Evolutionary conservation across 2,797 vertebrate genomes (phyloP), one percentile per base, ranked within the genome.

Genomic region (Catharus ustulatus): DNA sequence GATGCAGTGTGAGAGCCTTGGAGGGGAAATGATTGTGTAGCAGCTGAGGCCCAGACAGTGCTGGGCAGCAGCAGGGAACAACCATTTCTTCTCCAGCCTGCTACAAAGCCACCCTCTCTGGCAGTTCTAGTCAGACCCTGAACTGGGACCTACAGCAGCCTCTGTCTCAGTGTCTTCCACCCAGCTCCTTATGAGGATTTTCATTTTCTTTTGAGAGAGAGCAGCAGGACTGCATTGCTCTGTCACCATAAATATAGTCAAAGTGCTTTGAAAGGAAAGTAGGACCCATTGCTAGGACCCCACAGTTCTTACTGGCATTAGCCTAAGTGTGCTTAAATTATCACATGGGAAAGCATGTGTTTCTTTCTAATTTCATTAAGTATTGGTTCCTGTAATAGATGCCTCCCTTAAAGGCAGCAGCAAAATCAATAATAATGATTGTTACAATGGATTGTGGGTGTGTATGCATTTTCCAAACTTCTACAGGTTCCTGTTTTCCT

Each of bases 351-450:
- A 97, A 95, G 84, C 86, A 68, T 32, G 81, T 59, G 90, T 91
- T 89, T 91, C 94, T 93, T 91, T 67, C 67, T 68, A 80, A 94
- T 96, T 97, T 97, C 80, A 73, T 96, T 92, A 95, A 92, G 66
- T 94, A 95, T 97, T 82, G 94, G 93, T 97, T 97, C 93, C 94
- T 97, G 96, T 97, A 97, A 97, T 71, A 97, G 95, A 97, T 95
- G 71, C 86, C 71, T 97, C 91, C 83, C 95, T 96, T 93, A 95
- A 96, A 97, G 96, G 95, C 94, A 97, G 93, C 87, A 94, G 68
- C 26, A 79, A 92, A 95, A 96, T 97, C 97, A 94, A 98, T 98
- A 96, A 68, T 96, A 97, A 97, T 95, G 96, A 97, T 96, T 94
- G 94, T 86, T 95, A 93, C 91, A 76, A 97, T 95, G 96, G 97